A percentile compares a stretch with the other conserved stretches of the same genome.
Conservation (phyloP, 2,113 vertebrate genomes). For the Stegostoma tigrinum region DNA sequence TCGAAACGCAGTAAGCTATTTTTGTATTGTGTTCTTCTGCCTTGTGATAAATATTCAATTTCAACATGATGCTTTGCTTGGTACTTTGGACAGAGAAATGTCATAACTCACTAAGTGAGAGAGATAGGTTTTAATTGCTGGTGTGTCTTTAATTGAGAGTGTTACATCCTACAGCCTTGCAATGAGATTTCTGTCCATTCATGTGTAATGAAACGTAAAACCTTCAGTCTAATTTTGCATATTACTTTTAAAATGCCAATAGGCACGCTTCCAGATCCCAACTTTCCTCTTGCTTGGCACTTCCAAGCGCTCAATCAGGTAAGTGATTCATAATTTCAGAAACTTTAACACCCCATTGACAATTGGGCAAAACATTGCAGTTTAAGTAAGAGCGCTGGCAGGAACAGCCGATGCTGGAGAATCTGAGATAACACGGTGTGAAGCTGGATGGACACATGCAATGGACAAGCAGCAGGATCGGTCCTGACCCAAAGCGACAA, state of each 20-base stretch:
- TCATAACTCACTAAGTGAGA: neutral
- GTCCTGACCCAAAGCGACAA: no score
- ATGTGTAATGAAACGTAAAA: neutral
- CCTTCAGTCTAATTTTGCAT: neutral
- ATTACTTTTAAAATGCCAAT: neutral
- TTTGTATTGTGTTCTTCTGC: neutral
- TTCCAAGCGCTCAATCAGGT: neutral
- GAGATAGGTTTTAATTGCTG: neutral
- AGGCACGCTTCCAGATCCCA: neutral
- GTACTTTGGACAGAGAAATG: neutral
- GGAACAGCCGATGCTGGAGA: no score
- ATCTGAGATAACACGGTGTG: no score
- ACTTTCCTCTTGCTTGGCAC: neutral
- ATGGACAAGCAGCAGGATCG: no score
- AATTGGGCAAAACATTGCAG: neutral
- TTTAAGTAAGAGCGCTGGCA: no score
- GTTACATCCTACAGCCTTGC: neutral
- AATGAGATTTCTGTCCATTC: neutral
- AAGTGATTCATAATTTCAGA: neutral
- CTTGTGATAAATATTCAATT: neutral
- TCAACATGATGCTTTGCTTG: neutral
- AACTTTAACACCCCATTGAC: neutral
- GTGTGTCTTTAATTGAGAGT: neutral
- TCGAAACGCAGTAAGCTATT: neutral
- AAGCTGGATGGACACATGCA: no score